Evolutionary conservation across 2,888 invertebrate genomes (phyloP).

Genomic region (Dioctria linearis): DNA sequence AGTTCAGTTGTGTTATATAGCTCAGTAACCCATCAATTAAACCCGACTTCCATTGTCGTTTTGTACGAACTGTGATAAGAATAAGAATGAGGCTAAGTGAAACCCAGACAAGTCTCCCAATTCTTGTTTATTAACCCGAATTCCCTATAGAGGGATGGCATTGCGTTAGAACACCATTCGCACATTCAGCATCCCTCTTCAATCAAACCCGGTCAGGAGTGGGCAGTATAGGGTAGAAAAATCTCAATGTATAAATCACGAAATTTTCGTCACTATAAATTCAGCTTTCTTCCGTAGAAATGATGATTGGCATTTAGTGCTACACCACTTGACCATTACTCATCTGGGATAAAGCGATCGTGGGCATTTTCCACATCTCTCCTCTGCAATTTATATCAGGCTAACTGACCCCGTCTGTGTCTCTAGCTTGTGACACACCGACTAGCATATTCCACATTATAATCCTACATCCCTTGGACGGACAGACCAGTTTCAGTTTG

Average conservation of each 20-base stretch:
- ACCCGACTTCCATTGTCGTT: slow-evolving; percentile 9
- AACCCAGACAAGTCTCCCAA: slow-evolving; percentile 14
- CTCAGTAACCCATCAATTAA: slow-evolving; percentile 38
- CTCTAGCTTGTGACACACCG: slow-evolving; percentile 33
- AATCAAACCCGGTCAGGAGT: background rate
- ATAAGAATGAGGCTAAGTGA: slow-evolving; percentile 20
- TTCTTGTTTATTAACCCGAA: slow-evolving; percentile 29
- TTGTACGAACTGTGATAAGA: background rate
- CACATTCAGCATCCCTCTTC: background rate
- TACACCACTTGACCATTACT: slow-evolving; percentile 32
- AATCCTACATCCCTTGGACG: slow-evolving; percentile 25
- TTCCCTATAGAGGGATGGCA: background rate
- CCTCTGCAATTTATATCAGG: slow-evolving; percentile 28
- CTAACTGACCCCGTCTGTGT: slow-evolving; percentile 2
- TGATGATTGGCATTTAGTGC: slow-evolving; percentile 50
- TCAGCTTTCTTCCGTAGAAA: slow-evolving; percentile 38
- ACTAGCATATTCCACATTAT: background rate
- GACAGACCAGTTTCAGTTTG: background rate
- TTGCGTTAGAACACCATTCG: slow-evolving; percentile 13
- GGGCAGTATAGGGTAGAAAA: slow-evolving; percentile 1
- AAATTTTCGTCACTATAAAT: slow-evolving; percentile 50
- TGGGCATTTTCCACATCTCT: background rate
- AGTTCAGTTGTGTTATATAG: slow-evolving; percentile 4
- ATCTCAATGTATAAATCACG: slow-evolving; percentile 7
- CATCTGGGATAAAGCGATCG: slow-evolving; percentile 44